These are phyloP conservation scores for Siniperca obscura DNA, from an alignment of 2,797 vertebrate genomes.

Conservation along the genomic window DNA sequence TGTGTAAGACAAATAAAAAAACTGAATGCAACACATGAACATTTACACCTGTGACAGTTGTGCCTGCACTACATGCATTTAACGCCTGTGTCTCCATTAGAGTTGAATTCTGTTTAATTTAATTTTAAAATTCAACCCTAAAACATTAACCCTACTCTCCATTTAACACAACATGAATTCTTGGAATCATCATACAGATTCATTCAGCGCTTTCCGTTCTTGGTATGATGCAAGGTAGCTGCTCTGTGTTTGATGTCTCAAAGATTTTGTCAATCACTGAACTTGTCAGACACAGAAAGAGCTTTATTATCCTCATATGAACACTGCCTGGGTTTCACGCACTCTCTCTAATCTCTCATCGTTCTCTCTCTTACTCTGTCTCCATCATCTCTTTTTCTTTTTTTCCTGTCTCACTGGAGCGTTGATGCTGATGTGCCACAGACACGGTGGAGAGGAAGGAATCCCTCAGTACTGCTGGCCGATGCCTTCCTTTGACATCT, in stretches of 20 bases:
- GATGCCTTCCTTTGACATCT: constrained; percentile 65
- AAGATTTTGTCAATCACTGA: constrained; percentile 46
- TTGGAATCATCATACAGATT: not conserved
- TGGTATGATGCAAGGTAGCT: constrained; percentile 2
- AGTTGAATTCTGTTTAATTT: too few species aligned
- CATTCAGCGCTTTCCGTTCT: constrained; percentile 7
- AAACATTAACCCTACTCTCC: not conserved
- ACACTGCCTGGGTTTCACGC: constrained; percentile 4
- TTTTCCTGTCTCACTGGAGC: constrained; percentile 21
- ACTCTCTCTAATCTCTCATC: constrained; percentile 25
- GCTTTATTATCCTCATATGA: constrained; percentile 45
- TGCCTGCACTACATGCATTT: not conserved
- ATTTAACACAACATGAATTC: not conserved
- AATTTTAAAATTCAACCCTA: not conserved
- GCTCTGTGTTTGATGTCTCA: constrained; percentile 20
- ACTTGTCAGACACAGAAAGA: constrained; percentile 37
- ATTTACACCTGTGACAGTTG: not conserved
- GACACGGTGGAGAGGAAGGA: constrained; percentile 32
- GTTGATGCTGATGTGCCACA: constrained; percentile 48
- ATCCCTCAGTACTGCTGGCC: constrained; percentile 46
- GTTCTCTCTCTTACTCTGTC: constrained; percentile 21
- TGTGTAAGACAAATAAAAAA: not conserved
- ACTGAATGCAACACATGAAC: not conserved
- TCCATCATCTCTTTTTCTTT: constrained; percentile 13
- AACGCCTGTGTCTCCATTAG: too few species aligned